Percentiles rank a stretch among this genome's conserved stretches.
phyloP scores from a whole-genome alignment of 2,888 invertebrate genomes.

The Ormyrus rosae region DNA sequence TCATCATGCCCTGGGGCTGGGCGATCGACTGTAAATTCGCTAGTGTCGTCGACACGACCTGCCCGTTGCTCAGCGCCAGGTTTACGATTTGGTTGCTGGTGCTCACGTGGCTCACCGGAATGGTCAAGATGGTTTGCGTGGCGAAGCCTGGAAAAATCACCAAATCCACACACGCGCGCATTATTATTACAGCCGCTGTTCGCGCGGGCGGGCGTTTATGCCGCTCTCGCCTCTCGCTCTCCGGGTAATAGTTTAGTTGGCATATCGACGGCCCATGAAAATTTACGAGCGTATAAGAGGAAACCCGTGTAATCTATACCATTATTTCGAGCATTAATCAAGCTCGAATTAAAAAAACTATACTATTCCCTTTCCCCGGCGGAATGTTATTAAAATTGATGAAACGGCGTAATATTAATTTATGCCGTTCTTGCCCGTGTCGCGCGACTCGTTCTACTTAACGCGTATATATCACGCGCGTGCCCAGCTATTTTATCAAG shows the following conservation, averaged over 20 bases:
- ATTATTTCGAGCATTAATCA: too few relatives aligned
- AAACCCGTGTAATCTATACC: too few relatives aligned
- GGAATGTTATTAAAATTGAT: neutral
- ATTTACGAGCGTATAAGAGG: too few relatives aligned
- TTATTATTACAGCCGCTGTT: too few relatives aligned
- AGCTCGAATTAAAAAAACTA: neutral
- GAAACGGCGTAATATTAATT: neutral
- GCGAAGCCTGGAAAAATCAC: constrained; percentile 84
- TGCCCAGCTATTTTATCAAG: neutral
- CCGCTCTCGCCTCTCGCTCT: neutral
- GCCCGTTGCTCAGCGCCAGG: constrained; percentile 89
- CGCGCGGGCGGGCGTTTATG: neutral
- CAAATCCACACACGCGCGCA: too few relatives aligned
- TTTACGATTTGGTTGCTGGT: constrained; percentile 87
- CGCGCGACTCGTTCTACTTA: constrained; percentile 1
- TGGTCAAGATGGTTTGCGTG: constrained; percentile 96
- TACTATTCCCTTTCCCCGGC: neutral
- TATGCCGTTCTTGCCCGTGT: neutral
- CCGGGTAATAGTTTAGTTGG: neutral
- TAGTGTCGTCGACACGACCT: constrained; percentile 89
- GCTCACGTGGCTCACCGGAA: constrained; percentile 91
- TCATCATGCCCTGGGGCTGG: constrained; percentile 83
- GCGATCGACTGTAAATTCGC: constrained; percentile 88
- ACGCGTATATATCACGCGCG: neutral
- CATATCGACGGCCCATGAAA: neutral